Percentiles rank a stretch among this genome's conserved stretches.
Conservation (phyloP, 2,888 invertebrate genomes). For the Eristalis tenax region DNA sequence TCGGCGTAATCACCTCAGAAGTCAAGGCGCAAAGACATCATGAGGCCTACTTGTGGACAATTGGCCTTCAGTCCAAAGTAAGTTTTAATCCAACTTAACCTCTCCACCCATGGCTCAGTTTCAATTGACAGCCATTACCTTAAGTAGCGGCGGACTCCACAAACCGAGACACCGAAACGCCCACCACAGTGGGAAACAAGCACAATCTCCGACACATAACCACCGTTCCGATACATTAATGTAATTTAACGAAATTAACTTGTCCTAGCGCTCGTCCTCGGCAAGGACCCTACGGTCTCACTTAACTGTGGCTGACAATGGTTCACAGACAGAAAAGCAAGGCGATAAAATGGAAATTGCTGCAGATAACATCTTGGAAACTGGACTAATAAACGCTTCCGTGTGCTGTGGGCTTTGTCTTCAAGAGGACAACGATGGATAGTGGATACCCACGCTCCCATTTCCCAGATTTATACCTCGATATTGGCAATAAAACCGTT, state of each 20-base stretch:
- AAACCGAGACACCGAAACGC: not conserved
- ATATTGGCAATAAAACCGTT: slow-evolving; percentile 17
- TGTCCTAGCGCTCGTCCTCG: not conserved
- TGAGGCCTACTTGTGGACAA: too few species aligned
- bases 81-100: slow-evolving; percentile 10
- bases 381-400: slow-evolving; percentile 45
- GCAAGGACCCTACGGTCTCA: not conserved
- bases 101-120: not conserved
- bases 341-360: not conserved
- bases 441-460: not conserved
- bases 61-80: too few species aligned
- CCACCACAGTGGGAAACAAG: not conserved
- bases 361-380: slow-evolving; percentile 32
- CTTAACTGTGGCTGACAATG: not conserved
- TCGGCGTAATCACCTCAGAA: too few species aligned
- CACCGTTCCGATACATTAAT: not conserved
- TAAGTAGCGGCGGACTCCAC: not conserved
- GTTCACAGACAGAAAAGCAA: not conserved
- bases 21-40: too few species aligned
- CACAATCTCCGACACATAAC: not conserved
- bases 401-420: not conserved
- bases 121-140: slow-evolving; percentile 48
- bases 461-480: slow-evolving; percentile 3
- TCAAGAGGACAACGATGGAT: not conserved
- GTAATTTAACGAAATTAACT: not conserved